These are phyloP conservation scores for Carcina quercana DNA, from an alignment of 2,888 invertebrate species.

Conservation along the genomic window DNA sequence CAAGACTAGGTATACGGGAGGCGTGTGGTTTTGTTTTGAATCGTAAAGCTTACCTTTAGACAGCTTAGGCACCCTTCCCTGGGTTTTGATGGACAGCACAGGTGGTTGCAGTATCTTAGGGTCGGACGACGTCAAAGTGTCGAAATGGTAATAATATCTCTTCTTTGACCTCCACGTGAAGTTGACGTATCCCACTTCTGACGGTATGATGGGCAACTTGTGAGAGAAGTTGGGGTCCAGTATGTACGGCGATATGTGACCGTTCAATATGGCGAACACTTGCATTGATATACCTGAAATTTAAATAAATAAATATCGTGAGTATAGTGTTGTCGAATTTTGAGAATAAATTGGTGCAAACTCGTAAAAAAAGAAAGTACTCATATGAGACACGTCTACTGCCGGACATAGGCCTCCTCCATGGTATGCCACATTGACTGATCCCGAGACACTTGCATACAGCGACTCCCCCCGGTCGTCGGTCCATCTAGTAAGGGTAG, in stretches of 20 bases:
- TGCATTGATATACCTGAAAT: slow-evolving; percentile 87
- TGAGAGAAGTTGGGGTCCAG: slow-evolving; percentile 93
- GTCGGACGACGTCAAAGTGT: slow-evolving; percentile 88
- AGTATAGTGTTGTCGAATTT: too few species aligned
- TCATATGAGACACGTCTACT: too few species aligned
- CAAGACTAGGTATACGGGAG: too few species aligned
- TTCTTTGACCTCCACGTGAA: slow-evolving; percentile 94
- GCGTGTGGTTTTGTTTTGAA: too few species aligned
- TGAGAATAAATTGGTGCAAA: too few species aligned
- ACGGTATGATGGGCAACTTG: slow-evolving; percentile 92
- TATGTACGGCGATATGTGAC: slow-evolving; percentile 89
- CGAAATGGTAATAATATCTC: slow-evolving; percentile 91
- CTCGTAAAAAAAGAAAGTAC: too few species aligned
- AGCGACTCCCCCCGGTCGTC: too few species aligned
- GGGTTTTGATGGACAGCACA: slow-evolving; percentile 89
- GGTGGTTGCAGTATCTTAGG: slow-evolving; percentile 89
- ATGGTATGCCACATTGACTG: too few species aligned
- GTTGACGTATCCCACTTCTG: slow-evolving; percentile 92
- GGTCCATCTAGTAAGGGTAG: too few species aligned
- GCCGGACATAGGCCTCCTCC: too few species aligned
- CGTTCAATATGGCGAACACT: slow-evolving; percentile 92
- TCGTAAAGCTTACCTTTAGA: slow-evolving; percentile 84
- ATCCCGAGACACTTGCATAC: too few species aligned
- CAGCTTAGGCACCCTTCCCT: slow-evolving; percentile 88
- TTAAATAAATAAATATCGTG: too few species aligned